Evolutionary conservation across 2,797 vertebrate genomes (phyloP).

Genomic region (Atherinosoma microstoma): DNA sequence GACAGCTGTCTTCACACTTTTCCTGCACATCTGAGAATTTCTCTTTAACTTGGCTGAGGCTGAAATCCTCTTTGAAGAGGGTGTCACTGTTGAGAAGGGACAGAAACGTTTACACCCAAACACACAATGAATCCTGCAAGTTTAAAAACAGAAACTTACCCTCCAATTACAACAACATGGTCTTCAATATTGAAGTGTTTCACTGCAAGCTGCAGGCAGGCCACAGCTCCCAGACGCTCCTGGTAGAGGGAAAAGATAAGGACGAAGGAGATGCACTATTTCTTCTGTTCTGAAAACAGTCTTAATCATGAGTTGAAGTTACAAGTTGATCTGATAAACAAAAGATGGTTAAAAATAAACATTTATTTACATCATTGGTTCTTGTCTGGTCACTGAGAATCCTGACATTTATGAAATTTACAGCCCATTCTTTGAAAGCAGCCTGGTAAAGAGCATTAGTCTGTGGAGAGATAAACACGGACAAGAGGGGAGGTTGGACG

Average conservation of each 20-base stretch:
- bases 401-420: constrained; percentile 74
- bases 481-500: background rate
- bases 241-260: constrained; percentile 36
- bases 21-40: constrained; percentile 72
- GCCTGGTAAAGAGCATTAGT: constrained; percentile 80
- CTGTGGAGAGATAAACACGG: constrained; percentile 59
- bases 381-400: constrained; percentile 83
- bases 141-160: constrained; percentile 66
- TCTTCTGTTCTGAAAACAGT: background rate
- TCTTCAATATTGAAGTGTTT: constrained; percentile 82
- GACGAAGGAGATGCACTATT: background rate
- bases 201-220: constrained; percentile 83
- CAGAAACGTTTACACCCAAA: background rate
- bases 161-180: constrained; percentile 83
- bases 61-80: constrained; percentile 88
- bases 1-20: constrained; percentile 64
- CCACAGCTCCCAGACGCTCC: constrained; percentile 85
- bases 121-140: background rate
- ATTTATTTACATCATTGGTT: constrained; percentile 79
- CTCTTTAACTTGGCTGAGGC: constrained; percentile 70
- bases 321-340: background rate
- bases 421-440: constrained; percentile 84
- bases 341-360: background rate
- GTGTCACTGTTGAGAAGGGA: constrained; percentile 79
- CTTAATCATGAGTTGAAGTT: background rate